Conservation (phyloP, 23 tunicate genomes). For the Styela plicata region DNA sequence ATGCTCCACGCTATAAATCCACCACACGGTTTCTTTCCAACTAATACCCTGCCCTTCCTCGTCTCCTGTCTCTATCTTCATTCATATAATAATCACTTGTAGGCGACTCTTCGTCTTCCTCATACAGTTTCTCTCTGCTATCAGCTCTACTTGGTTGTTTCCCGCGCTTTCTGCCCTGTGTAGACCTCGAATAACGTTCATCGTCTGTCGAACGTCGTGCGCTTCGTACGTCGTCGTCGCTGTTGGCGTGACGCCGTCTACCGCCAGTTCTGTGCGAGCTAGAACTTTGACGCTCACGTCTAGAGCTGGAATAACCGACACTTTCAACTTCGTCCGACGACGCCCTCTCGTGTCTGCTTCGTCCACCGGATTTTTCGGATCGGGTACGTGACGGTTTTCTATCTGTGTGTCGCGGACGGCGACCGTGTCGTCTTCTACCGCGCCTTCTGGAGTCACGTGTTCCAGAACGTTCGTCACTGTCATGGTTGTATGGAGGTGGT, state of each 20-base stretch:
- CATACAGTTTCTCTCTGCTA: neutral
- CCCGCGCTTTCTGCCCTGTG: neutral
- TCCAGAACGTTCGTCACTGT: neutral
- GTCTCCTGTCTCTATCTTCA: constrained; percentile 52
- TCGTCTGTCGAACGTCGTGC: constrained; percentile 2
- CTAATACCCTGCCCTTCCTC: neutral
- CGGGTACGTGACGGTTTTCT: constrained; percentile 1
- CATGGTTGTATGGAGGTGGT: constrained; percentile 8
- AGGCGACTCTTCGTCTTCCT: constrained; percentile 59
- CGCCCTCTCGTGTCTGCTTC: neutral
- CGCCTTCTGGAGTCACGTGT: neutral
- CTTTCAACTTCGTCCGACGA: neutral
- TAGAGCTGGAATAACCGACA: constrained; percentile 4
- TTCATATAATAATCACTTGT: constrained; percentile 75
- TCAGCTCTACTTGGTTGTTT: neutral
- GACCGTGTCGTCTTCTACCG: neutral
- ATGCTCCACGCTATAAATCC: no score
- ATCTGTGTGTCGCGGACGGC: neutral
- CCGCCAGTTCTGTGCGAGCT: neutral
- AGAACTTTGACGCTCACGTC: constrained; percentile 3
- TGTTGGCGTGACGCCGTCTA: neutral
- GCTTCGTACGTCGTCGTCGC: neutral
- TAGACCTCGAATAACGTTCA: constrained; percentile 14
- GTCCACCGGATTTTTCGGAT: constrained; percentile 4
- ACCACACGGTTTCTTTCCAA: no score